Conservation (phyloP, 2,797 vertebrate genomes). For the Lophius americanus region DNA sequence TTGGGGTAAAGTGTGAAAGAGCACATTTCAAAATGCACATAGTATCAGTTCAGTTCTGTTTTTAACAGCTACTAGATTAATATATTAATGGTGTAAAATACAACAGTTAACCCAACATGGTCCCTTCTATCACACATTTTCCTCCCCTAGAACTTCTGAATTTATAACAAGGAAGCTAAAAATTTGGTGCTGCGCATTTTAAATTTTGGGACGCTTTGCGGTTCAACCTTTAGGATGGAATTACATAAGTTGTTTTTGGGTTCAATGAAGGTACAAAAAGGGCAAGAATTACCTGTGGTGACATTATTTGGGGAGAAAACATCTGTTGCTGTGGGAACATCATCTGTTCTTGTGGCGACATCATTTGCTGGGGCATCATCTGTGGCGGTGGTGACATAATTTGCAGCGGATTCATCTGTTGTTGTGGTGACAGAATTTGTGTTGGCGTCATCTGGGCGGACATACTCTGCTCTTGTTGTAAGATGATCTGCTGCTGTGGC, state of each 20-base stretch:
- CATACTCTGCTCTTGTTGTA: slow-evolving; percentile 16
- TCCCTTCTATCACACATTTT: neutral
- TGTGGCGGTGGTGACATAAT: slow-evolving; percentile 35
- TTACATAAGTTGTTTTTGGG: neutral
- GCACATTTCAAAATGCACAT: neutral
- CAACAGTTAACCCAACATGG: neutral
- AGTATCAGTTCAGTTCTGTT: neutral
- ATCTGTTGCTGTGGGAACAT: slow-evolving; percentile 53
- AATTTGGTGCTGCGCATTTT: neutral
- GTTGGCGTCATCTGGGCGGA: slow-evolving; percentile 27
- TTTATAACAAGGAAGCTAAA: neutral
- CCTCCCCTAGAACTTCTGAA: neutral
- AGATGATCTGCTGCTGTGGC: slow-evolving; percentile 40
- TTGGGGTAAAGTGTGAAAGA: neutral
- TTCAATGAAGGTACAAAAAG: no score
- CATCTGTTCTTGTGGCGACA: slow-evolving; percentile 45
- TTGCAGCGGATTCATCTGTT: slow-evolving; percentile 19
- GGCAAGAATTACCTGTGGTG: slow-evolving; percentile 51
- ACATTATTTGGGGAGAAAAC: neutral
- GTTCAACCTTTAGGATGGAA: neutral
- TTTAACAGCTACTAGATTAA: neutral
- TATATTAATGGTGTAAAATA: neutral
- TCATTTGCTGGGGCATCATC: slow-evolving; percentile 29
- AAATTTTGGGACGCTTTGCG: neutral
- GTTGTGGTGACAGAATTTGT: slow-evolving; percentile 29